A percentile compares a stretch with the other conserved stretches of the same genome.
Evolutionary conservation across 2,113 vertebrate species (phyloP).

Genomic region (Sterna hirundo): DNA sequence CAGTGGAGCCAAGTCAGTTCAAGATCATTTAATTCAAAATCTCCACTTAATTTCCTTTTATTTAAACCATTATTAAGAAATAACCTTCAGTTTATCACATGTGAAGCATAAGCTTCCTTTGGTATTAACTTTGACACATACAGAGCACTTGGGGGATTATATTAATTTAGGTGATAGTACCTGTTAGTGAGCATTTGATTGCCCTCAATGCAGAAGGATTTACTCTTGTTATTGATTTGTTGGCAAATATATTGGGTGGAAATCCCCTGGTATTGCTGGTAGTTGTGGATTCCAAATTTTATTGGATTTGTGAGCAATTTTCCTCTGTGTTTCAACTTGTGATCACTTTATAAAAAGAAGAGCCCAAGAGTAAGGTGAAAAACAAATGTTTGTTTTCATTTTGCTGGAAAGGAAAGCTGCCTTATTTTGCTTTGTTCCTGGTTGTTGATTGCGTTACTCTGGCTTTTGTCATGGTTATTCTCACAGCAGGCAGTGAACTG

Average conservation of each 20-base stretch:
- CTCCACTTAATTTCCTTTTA: constrained; percentile 83
- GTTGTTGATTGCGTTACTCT: constrained; percentile 23
- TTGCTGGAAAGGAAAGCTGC: not conserved
- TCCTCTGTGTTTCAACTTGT: constrained; percentile 69
- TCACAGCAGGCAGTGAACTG: not conserved
- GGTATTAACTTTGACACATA: constrained; percentile 81
- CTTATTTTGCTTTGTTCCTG: not conserved
- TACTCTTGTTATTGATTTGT: constrained; percentile 89
- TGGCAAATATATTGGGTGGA: constrained; percentile 83
- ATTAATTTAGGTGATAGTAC: constrained; percentile 82
- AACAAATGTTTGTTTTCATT: constrained; percentile 21
- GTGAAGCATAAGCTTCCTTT: constrained; percentile 74
- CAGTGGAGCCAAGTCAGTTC: constrained; percentile 24
- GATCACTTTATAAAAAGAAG: constrained; percentile 67
- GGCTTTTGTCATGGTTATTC: constrained; percentile 23
- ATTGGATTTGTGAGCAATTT: constrained; percentile 77
- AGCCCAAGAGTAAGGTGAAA: constrained; percentile 42
- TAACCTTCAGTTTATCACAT: constrained; percentile 69
- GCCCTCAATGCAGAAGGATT: constrained; percentile 78
- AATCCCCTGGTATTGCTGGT: constrained; percentile 78
- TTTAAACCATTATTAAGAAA: constrained; percentile 86
- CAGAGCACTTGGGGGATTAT: constrained; percentile 79
- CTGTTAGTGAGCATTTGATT: constrained; percentile 82
- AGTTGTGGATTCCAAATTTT: constrained; percentile 76
- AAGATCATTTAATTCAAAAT: constrained; percentile 73